Evolutionary conservation across 2,113 vertebrate genomes (phyloP).

Genomic region (Rhabdomys dilectus): DNA sequence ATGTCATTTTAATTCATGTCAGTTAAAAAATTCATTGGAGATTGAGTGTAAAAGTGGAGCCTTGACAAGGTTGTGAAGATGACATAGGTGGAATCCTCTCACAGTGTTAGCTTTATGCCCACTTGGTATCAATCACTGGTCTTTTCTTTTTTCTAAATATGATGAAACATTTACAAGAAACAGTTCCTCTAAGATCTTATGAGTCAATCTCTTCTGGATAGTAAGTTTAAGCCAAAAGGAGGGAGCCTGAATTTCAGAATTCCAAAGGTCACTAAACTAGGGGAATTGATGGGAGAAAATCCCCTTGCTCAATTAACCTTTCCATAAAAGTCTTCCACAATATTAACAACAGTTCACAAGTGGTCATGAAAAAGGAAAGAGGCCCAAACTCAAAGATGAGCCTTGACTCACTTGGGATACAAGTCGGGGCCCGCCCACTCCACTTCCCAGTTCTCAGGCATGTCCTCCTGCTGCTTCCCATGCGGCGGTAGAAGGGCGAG

Average conservation of each 20-base stretch:
- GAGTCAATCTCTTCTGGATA: background rate
- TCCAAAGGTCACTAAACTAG: background rate
- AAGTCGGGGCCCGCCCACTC: slow-evolving; percentile 97
- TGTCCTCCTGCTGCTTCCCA: slow-evolving; percentile 95
- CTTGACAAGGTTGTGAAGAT: background rate
- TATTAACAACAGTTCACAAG: background rate
- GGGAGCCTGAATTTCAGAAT: background rate
- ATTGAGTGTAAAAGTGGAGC: background rate
- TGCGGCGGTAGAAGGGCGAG: slow-evolving; percentile 94
- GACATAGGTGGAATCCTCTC: background rate
- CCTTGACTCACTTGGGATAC: slow-evolving; percentile 94
- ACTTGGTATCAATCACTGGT: background rate
- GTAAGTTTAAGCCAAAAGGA: slow-evolving; percentile 32
- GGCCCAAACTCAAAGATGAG: background rate
- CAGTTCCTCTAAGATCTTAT: background rate
- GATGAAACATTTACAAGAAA: background rate
- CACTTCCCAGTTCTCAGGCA: slow-evolving; percentile 98
- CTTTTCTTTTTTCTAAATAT: slow-evolving; percentile 15
- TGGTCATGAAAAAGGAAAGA: background rate
- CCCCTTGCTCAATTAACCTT: background rate
- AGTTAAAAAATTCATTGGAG: background rate
- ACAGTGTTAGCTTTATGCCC: background rate
- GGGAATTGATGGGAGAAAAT: background rate
- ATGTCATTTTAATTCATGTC: background rate
- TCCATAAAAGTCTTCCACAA: background rate